Evolutionary conservation across 2,797 vertebrate genomes (phyloP).

Genomic region (Phyllotis vaccarum): DNA sequence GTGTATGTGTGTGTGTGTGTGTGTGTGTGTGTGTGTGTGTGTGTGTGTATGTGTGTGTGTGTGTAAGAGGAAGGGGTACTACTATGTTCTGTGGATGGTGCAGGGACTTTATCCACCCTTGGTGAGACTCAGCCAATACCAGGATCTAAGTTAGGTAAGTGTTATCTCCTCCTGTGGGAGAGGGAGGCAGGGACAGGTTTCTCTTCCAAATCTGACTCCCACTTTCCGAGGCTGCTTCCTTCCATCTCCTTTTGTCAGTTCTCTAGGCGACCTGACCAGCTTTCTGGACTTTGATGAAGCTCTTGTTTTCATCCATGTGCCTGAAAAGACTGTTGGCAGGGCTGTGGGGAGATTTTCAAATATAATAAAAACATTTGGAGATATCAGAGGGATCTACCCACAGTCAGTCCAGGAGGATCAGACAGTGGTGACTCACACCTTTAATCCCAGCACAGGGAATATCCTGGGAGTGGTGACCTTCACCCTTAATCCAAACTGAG

Average conservation of each 20-base stretch:
- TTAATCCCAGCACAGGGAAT: too few relatives aligned
- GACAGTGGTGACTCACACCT: too few relatives aligned
- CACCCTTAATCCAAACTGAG: too few relatives aligned
- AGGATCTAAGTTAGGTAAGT: not conserved
- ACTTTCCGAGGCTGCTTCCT: not conserved
- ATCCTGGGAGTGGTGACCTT: too few relatives aligned
- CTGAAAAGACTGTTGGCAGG: not conserved
- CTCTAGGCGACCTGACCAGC: not conserved
- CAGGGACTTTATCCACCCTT: not conserved
- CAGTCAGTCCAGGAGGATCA: too few relatives aligned
- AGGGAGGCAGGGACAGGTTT: not conserved
- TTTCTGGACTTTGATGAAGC: not conserved
- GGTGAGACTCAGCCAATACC: not conserved
- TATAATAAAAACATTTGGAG: too few relatives aligned
- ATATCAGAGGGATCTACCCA: too few relatives aligned
- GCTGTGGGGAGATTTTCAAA: too few relatives aligned
- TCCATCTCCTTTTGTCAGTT: not conserved
- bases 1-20: not conserved
- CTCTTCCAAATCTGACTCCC: not conserved
- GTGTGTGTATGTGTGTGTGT: not conserved
- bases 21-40: too few relatives aligned
- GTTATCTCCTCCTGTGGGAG: not conserved
- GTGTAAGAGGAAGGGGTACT: not conserved
- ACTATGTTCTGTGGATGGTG: not conserved
- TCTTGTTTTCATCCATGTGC: fast-evolving